phyloP scores from a whole-genome alignment of 2,888 invertebrate species.

The Glaucopsyche alexis region DNA sequence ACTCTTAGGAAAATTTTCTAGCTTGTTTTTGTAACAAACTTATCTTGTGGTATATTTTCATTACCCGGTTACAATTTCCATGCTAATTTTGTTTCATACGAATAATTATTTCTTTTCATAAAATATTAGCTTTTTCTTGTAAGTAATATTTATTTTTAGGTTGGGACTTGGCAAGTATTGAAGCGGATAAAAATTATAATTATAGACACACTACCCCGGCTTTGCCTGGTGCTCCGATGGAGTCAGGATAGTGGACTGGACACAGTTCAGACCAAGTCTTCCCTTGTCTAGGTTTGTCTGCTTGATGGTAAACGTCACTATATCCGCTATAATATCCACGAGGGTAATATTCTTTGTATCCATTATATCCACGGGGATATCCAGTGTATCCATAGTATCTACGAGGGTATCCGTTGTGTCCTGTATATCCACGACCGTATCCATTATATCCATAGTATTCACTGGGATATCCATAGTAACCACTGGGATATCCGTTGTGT shows the following conservation, averaged over 20 bases:
- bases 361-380: not conserved
- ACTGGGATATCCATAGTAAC: not conserved
- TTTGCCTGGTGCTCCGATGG: not conserved
- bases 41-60: not conserved
- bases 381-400: not conserved
- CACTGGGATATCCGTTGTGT: not conserved
- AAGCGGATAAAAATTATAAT: not conserved
- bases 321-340: not conserved
- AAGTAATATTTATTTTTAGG: not conserved
- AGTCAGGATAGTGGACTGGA: slow-evolving; percentile 24
- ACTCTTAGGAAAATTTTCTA: not conserved
- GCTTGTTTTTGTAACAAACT: not conserved
- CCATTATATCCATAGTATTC: slow-evolving; percentile 1
- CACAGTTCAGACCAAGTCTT: slow-evolving; percentile 27
- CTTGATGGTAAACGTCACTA: not conserved
- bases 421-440: not conserved
- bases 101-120: not conserved
- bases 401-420: not conserved
- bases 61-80: not conserved
- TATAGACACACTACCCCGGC: slow-evolving; percentile 26
- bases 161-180: not conserved
- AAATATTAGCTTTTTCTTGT: no score
- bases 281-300: not conserved
- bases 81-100: not conserved
- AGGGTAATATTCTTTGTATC: not conserved